Evolutionary conservation across 2,113 vertebrate genomes (phyloP).

Genomic region (Zeus faber): DNA sequence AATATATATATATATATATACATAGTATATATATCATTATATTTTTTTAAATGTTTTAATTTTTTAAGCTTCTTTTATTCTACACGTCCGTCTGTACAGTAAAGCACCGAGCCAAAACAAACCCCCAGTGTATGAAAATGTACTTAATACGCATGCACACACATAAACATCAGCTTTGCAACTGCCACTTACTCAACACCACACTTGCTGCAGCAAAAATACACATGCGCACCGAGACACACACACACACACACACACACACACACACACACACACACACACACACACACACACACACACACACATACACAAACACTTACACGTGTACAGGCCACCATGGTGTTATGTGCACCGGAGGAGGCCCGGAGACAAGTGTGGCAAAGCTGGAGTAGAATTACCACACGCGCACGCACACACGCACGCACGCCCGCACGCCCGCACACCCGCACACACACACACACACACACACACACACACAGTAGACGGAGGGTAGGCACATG

Average conservation of each 20-base stretch:
- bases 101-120: too few relatives aligned
- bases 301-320: not conserved
- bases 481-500: not conserved
- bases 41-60: too few relatives aligned
- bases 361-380: conserved; percentile 18
- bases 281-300: conserved; percentile 3
- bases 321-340: conserved; percentile 33
- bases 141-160: too few relatives aligned
- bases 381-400: conserved; percentile 32
- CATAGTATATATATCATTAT: too few relatives aligned
- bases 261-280: conserved; percentile 12
- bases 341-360: too few relatives aligned
- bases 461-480: conserved; percentile 11
- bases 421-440: conserved; percentile 4
- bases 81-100: too few relatives aligned
- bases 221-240: not conserved
- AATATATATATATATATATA: too few relatives aligned
- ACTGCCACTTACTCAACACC: conserved; percentile 37
- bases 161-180: conserved; percentile 12
- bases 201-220: not conserved
- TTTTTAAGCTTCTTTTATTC: too few relatives aligned
- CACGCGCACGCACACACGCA: conserved; percentile 25
- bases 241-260: conserved; percentile 11
- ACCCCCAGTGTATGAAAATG: too few relatives aligned
- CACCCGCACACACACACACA: conserved; percentile 14